Evolutionary conservation across 2,888 invertebrate species (phyloP), one percentile per base, ranked within the genome.

Genomic region (Rotaria macrura): DNA sequence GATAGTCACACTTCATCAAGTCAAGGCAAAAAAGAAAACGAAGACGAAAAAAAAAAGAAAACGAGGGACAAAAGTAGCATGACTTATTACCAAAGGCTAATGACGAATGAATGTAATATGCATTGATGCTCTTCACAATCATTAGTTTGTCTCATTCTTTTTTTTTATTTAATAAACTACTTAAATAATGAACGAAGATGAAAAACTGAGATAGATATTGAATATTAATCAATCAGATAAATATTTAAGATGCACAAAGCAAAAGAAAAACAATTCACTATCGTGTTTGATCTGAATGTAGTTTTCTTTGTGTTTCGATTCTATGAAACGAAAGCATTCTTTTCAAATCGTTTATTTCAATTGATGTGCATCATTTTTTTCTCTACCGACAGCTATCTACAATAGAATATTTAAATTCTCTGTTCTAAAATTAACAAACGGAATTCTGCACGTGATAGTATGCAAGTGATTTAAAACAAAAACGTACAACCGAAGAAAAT

Each of bases 1-100:
- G 65, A 17, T 65, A 34, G 65, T 65, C 65, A 65, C 65, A 65
- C 65, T 65, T 34, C 65, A 65, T 65, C 65, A 65, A 65, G 65
- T 65, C 65, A 65, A 65, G 65, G 65, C 12, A 34, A 38, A 34
- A 38, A 5, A 10, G 14, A 57, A 20, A 10, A 14, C 3, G 4
- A 65, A 34, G 29, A 10, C 12, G 20, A 14, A 65, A 34, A 34
- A 65, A 12, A 6, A 34, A 65, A 20, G 38, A 29, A 34, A 9
- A 34, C 14, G 20, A 34, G 38, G 65, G 65, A 20, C 65, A 65
- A 20, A 65, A 34, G 29, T 34, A 57, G 17, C 34, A 38, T 17
- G 34, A 65, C 65, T 65, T 65, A 65, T 34, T 65, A 34, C 20
- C 17, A 4, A 14, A 65, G n/a, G 12, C 65, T 65, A 29, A 65